phyloP scores from a whole-genome alignment of 2,797 vertebrate genomes.

The Pygocentrus nattereri region DNA sequence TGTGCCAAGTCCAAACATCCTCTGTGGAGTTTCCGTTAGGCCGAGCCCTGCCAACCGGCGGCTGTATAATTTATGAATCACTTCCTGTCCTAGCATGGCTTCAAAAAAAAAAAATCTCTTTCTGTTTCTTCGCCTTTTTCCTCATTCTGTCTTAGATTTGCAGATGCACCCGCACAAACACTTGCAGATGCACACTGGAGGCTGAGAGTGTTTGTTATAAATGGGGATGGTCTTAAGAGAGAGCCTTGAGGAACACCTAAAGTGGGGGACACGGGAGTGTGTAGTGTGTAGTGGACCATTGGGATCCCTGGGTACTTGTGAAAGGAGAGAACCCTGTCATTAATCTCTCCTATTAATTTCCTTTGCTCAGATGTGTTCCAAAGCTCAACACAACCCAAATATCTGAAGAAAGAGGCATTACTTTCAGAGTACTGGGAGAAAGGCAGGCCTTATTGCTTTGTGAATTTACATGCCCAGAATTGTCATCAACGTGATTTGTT shows the following conservation, averaged over 20 bases:
- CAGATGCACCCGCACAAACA: constrained; percentile 6
- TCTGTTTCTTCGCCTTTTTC: constrained; percentile 32
- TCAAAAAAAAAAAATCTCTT: constrained; percentile 52
- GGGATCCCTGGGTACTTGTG: constrained; percentile 39
- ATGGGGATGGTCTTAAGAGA: constrained; percentile 54
- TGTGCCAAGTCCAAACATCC: constrained; percentile 80
- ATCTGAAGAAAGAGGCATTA: background rate
- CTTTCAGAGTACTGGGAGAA: background rate
- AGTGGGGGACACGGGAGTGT: background rate
- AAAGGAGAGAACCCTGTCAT: background rate
- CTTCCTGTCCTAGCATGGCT: constrained; percentile 70
- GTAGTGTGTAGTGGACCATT: constrained; percentile 21
- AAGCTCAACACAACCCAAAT: background rate
- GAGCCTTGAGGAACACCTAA: constrained; percentile 30
- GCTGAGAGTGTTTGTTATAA: constrained; percentile 44
- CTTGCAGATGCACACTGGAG: constrained; percentile 16
- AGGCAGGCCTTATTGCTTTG: background rate
- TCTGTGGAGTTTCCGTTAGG: constrained; percentile 75
- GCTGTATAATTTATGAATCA: constrained; percentile 75
- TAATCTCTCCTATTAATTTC: background rate
- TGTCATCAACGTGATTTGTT: constrained; percentile 2
- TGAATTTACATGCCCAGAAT: background rate
- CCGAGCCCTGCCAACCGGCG: constrained; percentile 74
- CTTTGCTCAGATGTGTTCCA: background rate
- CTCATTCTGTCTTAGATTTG: background rate